Evolutionary conservation across 1,140 invertebrate species (phyloP).

Genomic region (Aphis gossypii): DNA sequence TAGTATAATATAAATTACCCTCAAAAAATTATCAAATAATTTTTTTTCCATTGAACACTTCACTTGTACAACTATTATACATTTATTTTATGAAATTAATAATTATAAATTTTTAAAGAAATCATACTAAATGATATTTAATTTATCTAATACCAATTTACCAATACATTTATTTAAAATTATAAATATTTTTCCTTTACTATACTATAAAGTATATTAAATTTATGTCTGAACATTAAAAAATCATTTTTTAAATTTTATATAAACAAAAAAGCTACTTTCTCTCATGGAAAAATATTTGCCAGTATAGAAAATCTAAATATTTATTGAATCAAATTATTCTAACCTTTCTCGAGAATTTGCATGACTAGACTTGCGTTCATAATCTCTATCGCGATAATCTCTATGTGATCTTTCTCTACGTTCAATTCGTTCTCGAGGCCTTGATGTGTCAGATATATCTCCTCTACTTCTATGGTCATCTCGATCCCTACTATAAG

Average conservation of each 20-base stretch:
- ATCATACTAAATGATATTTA: too few species aligned
- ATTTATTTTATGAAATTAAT: background rate
- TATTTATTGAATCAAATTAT: background rate
- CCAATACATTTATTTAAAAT: too few species aligned
- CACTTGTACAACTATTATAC: background rate
- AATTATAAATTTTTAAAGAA: background rate
- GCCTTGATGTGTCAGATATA: background rate
- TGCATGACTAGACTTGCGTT: slow-evolving; percentile 31
- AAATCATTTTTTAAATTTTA: background rate
- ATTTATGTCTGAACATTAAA: background rate
- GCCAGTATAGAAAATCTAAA: background rate
- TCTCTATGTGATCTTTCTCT: slow-evolving; percentile 53
- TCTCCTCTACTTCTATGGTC: slow-evolving; percentile 62
- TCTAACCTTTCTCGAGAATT: slow-evolving; percentile 43
- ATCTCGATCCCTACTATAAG: slow-evolving; percentile 68
- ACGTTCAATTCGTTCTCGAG: slow-evolving; percentile 49
- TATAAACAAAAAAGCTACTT: background rate
- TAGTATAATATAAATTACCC: background rate
- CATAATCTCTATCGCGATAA: slow-evolving; percentile 56
- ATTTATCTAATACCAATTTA: background rate
- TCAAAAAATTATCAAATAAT: background rate
- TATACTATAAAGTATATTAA: too few species aligned
- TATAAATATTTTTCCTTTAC: too few species aligned
- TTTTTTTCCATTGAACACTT: background rate
- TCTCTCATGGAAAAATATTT: background rate